These are phyloP conservation scores for Alexandromys fortis DNA, from an alignment of 2,113 vertebrate genomes.

Conservation along the genomic window DNA sequence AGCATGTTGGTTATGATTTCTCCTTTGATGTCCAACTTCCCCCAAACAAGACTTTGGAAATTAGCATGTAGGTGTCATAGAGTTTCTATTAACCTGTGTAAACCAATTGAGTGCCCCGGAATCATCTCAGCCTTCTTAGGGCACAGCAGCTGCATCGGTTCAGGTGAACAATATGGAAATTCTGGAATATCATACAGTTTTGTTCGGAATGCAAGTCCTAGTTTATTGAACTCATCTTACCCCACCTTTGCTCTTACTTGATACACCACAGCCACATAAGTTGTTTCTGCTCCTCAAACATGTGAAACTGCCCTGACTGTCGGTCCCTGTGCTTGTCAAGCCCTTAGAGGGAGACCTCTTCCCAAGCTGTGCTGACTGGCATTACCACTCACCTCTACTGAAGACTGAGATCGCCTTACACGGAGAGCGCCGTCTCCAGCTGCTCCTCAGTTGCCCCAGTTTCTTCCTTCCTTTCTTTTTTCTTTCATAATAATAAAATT, in stretches of 20 bases:
- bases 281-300: constrained; percentile 1
- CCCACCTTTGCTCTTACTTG: not conserved
- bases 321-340: not conserved
- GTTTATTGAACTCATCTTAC: not conserved
- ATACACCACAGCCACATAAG: not conserved
- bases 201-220: not conserved
- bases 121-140: constrained; percentile 45
- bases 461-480: not conserved
- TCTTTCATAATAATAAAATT: not conserved
- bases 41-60: constrained; percentile 61
- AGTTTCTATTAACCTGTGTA: constrained; percentile 61
- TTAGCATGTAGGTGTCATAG: constrained; percentile 60
- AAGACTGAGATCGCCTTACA: not conserved
- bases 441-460: not conserved
- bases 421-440: not conserved
- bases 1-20: constrained; percentile 65
- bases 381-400: not conserved
- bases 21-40: constrained; percentile 69
- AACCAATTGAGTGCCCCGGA: not conserved
- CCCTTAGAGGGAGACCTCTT: not conserved
- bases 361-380: not conserved
- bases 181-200: constrained; percentile 35
- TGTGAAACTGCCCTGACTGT: not conserved
- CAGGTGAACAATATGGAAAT: not conserved
- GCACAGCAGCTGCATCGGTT: constrained; percentile 26